These are phyloP conservation scores for Drosophila lacicola DNA, from an alignment of 2,888 invertebrate species.

Conservation along the genomic window DNA sequence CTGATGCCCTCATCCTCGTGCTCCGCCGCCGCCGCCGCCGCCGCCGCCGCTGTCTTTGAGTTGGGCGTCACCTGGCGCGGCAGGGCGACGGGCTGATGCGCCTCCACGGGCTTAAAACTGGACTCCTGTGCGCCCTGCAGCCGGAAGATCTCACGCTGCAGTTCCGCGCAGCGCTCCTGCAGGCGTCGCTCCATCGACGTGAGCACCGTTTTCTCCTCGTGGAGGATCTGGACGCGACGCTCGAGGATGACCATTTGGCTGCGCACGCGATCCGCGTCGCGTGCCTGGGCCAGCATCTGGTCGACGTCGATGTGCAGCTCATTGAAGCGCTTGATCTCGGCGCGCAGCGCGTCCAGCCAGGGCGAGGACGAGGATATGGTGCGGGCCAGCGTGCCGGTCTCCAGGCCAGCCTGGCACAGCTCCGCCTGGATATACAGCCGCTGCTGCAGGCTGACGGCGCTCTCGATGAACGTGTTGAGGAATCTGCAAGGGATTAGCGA, in stretches of 20 bases:
- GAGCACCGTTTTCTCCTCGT: conserved; percentile 91
- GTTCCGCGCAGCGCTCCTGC: conserved; percentile 91
- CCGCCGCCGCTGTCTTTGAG: conserved; percentile 25
- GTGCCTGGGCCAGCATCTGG: conserved; percentile 89
- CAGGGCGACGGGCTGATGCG: conserved; percentile 81
- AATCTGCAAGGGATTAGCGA: conserved; percentile 85
- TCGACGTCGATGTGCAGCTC: conserved; percentile 92
- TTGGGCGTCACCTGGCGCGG: conserved; percentile 83
- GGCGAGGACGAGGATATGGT: conserved; percentile 88
- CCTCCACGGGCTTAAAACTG: conserved; percentile 83
- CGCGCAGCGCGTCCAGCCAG: conserved; percentile 88
- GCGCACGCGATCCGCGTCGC: conserved; percentile 89
- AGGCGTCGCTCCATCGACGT: conserved; percentile 90
- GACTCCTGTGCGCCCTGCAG: conserved; percentile 85
- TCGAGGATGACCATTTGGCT: conserved; percentile 90
- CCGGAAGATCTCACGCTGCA: conserved; percentile 89
- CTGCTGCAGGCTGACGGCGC: conserved; percentile 91
- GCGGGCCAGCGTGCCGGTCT: conserved; percentile 86
- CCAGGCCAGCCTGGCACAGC: conserved; percentile 92
- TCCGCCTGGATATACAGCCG: conserved; percentile 94
- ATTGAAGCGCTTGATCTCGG: conserved; percentile 91
- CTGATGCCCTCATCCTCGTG: conserved; percentile 95
- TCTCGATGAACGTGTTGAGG: conserved; percentile 92
- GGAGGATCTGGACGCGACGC: conserved; percentile 90
- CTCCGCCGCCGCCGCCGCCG: conserved; percentile 83